Evolutionary conservation across 2,113 vertebrate genomes (phyloP).

Genomic region (Cyanistes caeruleus): DNA sequence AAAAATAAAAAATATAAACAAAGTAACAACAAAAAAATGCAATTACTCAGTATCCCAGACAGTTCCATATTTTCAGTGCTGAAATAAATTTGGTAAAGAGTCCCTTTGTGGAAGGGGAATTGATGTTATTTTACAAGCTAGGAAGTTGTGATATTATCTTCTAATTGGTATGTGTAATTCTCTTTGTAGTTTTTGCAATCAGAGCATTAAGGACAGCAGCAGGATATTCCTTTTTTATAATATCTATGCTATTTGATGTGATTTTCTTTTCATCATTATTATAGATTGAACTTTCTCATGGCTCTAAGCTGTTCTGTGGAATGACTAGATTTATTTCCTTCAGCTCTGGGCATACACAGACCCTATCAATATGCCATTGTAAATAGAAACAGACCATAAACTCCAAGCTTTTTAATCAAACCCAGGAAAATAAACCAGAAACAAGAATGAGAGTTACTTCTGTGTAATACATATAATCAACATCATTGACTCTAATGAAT

Average conservation of each 20-base stretch:
- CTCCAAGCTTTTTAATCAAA: neutral
- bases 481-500: neutral
- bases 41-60: neutral
- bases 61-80: neutral
- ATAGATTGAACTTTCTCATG: neutral
- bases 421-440: neutral
- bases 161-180: neutral
- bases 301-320: neutral
- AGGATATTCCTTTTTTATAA: neutral
- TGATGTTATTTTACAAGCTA: neutral
- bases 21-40: neutral
- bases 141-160: neutral
- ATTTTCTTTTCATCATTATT: slow-evolving; percentile 13
- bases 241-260: neutral
- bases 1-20: no score
- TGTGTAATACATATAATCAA: neutral
- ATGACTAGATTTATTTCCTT: slow-evolving; percentile 18
- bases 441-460: neutral
- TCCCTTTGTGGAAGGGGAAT: neutral
- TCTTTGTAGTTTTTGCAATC: neutral
- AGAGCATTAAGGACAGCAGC: neutral
- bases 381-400: neutral
- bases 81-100: neutral
- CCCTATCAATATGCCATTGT: neutral
- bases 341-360: neutral